phyloP scores from a whole-genome alignment of 2,797 vertebrate genomes.

The Peromyscus aztecus region DNA sequence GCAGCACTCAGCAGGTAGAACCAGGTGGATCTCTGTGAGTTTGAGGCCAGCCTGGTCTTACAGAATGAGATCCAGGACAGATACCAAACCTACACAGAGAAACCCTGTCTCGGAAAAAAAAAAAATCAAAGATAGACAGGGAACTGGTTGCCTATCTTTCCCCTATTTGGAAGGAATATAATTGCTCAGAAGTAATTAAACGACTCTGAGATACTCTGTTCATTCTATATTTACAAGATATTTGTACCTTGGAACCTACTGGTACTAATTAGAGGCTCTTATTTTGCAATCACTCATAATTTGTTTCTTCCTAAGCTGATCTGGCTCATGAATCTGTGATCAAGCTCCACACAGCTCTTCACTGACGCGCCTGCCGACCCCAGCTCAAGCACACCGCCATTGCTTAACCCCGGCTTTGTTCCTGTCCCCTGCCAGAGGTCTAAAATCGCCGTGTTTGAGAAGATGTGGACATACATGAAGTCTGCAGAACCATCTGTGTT shows the following conservation, averaged over 20 bases:
- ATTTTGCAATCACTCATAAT: constrained; percentile 83
- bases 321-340: constrained; percentile 58
- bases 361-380: constrained; percentile 49
- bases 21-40: no score
- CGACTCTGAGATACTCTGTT: constrained; percentile 65
- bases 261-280: constrained; percentile 80
- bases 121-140: constrained; percentile 39
- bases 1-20: no score
- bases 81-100: no score
- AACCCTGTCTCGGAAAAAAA: no score
- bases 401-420: constrained; percentile 81
- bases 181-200: constrained; percentile 78
- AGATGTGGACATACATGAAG: constrained; percentile 99
- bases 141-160: constrained; percentile 54
- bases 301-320: constrained; percentile 77
- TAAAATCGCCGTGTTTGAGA: constrained; percentile 99
- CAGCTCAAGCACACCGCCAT: constrained; percentile 24
- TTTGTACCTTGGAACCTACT: constrained; percentile 73
- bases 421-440: constrained; percentile 92
- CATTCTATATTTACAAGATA: constrained; percentile 75
- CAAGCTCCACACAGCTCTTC: constrained; percentile 79
- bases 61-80: no score
- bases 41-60: no score
- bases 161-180: constrained; percentile 53
- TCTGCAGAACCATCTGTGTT: constrained; percentile 98